phyloP scores from a whole-genome alignment of 2,797 vertebrate genomes.

The Crotalus adamanteus region DNA sequence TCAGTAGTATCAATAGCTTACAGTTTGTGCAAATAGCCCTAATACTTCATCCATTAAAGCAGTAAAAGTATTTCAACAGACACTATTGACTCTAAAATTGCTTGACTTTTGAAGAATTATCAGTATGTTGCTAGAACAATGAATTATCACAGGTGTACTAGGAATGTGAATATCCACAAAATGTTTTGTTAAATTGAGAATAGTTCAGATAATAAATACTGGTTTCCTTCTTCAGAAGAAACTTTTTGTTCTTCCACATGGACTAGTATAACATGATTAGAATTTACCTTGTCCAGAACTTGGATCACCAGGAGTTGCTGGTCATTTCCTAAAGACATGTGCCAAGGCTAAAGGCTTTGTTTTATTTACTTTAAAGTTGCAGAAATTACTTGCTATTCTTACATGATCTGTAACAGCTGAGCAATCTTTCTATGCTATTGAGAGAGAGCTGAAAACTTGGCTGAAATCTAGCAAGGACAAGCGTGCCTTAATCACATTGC shows the following conservation, averaged over 20 bases:
- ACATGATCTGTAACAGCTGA: constrained; percentile 79
- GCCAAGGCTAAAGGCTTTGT: constrained; percentile 53
- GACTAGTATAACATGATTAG: constrained; percentile 52
- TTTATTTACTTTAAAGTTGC: constrained; percentile 67
- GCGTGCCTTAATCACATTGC: constrained; percentile 79
- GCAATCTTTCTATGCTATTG: constrained; percentile 75
- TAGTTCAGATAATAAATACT: background rate
- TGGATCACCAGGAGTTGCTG: constrained; percentile 73
- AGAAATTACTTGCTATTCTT: constrained; percentile 77
- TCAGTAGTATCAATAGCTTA: background rate
- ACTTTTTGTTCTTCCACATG: constrained; percentile 38
- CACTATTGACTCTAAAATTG: background rate
- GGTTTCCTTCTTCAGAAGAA: constrained; percentile 19
- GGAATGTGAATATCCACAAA: background rate
- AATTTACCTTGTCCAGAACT: constrained; percentile 67
- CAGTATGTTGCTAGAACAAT: background rate
- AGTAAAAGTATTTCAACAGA: background rate
- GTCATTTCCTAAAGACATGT: constrained; percentile 71
- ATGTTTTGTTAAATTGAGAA: background rate
- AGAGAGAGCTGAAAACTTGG: constrained; percentile 77
- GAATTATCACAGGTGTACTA: background rate
- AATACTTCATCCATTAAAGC: background rate
- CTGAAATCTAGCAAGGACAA: constrained; percentile 76
- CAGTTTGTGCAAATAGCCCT: background rate
- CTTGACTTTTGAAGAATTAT: background rate